phyloP scores from a whole-genome alignment of 2,797 vertebrate genomes.

The Poeciliopsis gracilis region DNA sequence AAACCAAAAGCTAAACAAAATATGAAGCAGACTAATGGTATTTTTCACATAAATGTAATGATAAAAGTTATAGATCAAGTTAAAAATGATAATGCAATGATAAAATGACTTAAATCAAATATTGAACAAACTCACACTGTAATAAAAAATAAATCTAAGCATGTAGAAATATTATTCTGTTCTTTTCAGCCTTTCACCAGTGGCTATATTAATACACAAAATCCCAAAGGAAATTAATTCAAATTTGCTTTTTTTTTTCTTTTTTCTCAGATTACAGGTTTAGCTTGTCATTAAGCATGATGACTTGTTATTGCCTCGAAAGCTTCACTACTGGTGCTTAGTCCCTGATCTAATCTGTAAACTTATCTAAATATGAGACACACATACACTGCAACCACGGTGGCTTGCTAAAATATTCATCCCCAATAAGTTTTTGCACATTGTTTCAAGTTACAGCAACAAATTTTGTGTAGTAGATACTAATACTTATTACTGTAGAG shows the following conservation, averaged over 20 bases:
- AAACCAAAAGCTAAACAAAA: neutral
- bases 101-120: neutral
- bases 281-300: slow-evolving; percentile 9
- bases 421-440: neutral
- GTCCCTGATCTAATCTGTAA: slow-evolving; percentile 13
- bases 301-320: slow-evolving; percentile 4
- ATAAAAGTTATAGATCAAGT: neutral
- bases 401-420: neutral
- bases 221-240: neutral
- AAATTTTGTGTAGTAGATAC: neutral
- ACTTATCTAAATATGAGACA: slow-evolving; percentile 15
- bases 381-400: neutral
- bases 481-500: neutral
- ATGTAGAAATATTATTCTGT: neutral
- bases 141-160: neutral
- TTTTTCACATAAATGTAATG: neutral
- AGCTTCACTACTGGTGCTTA: neutral
- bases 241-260: neutral
- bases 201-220: neutral
- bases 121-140: neutral
- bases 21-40: neutral
- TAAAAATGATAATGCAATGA: neutral
- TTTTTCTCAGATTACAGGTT: neutral
- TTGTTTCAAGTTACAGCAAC: neutral
- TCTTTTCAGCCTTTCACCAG: neutral